phyloP scores from a whole-genome alignment of 1,140 invertebrate genomes.

The Rhysida immarginata region DNA sequence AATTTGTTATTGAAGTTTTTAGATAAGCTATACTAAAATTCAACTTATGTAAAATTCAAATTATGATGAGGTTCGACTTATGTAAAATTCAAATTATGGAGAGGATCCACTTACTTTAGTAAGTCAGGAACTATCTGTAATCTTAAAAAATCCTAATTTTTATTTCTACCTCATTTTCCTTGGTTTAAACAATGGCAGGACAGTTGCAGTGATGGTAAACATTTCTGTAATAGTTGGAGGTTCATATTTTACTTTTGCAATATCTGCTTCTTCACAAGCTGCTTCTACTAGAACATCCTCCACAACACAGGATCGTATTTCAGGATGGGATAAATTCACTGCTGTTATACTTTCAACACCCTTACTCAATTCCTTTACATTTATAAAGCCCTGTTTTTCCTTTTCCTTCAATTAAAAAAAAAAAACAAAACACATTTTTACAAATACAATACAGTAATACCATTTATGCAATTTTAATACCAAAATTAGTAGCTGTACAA shows the following conservation, averaged over 20 bases:
- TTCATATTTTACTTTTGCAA: slow-evolving; percentile 25
- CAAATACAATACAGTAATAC: too few species aligned
- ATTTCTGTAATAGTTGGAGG: slow-evolving; percentile 46
- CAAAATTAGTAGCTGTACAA: too few species aligned
- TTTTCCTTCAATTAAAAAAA: slow-evolving; percentile 44
- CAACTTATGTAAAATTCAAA: background rate
- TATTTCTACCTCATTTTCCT: background rate
- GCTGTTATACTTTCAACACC: slow-evolving; percentile 51
- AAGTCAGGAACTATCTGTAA: background rate
- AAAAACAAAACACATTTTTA: background rate
- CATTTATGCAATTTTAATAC: too few species aligned
- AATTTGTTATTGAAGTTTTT: background rate
- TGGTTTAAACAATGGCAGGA: slow-evolving; percentile 40
- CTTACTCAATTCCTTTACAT: slow-evolving; percentile 49
- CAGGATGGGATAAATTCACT: slow-evolving; percentile 40
- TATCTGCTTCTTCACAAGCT: slow-evolving; percentile 25
- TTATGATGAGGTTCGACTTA: background rate
- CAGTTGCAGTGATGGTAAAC: slow-evolving; percentile 47
- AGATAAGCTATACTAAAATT: background rate
- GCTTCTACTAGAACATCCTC: slow-evolving; percentile 17
- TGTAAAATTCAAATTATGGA: background rate
- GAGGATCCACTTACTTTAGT: background rate
- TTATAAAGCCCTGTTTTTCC: slow-evolving; percentile 41
- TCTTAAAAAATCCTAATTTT: background rate
- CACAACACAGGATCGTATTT: slow-evolving; percentile 23